Evolutionary conservation across 2,797 vertebrate genomes (phyloP).

Genomic region (Phoeniculus purpureus): DNA sequence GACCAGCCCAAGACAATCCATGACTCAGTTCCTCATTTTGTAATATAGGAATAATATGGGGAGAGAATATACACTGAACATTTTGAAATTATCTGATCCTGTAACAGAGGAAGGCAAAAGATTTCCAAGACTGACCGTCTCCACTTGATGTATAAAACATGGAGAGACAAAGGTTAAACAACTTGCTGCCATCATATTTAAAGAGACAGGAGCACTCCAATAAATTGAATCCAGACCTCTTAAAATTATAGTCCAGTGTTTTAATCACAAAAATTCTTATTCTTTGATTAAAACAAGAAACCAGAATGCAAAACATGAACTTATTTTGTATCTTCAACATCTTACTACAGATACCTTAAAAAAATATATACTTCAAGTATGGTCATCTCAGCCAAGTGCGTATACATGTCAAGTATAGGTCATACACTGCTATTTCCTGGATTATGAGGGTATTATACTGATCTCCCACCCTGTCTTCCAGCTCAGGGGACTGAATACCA

Average conservation of each 20-base stretch:
- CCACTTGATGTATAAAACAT: background rate
- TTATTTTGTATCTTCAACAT: constrained; percentile 24
- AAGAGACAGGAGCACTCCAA: background rate
- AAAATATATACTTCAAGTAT: background rate
- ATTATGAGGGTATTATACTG: too few species aligned
- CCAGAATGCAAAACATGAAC: background rate
- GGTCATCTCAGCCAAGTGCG: background rate
- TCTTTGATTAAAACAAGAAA: constrained; percentile 40
- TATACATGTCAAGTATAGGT: too few species aligned
- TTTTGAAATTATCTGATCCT: constrained; percentile 6
- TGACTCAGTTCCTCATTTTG: background rate
- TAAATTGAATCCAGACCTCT: constrained; percentile 36
- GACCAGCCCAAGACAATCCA: background rate
- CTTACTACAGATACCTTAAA: background rate
- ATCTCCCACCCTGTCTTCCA: too few species aligned
- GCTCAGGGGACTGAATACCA: too few species aligned
- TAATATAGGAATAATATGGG: constrained; percentile 10
- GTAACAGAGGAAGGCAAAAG: background rate
- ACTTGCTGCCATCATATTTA: background rate
- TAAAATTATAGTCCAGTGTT: constrained; percentile 13
- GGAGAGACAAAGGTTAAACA: constrained; percentile 8
- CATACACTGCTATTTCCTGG: too few species aligned
- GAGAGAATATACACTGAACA: background rate
- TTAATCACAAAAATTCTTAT: constrained; percentile 33
- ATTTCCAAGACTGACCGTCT: background rate